These are phyloP conservation scores for Pimpla rufipes DNA, from an alignment of 2,888 invertebrate genomes.

Conservation along the genomic window DNA sequence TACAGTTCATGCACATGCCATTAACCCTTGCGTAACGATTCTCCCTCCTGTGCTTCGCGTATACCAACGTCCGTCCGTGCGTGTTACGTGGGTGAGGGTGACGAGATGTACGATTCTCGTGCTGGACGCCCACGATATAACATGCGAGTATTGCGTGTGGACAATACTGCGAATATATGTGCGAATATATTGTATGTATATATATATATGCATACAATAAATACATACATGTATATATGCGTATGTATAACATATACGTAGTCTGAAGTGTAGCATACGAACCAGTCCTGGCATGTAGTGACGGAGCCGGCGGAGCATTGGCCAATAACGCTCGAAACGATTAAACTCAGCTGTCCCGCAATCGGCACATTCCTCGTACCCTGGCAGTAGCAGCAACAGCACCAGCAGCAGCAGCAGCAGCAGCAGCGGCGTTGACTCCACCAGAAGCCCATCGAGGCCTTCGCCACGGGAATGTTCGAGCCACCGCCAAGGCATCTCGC, in stretches of 20 bases:
- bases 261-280: constrained; percentile 11
- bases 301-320: constrained; percentile 42
- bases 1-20: constrained; percentile 58
- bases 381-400: constrained; percentile 22
- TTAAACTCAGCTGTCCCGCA: constrained; percentile 69
- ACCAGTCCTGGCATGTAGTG: constrained; percentile 37
- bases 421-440: background rate
- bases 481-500: constrained; percentile 48
- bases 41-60: constrained; percentile 35
- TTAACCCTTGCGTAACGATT: constrained; percentile 68
- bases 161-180: background rate
- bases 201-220: background rate
- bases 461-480: constrained; percentile 50
- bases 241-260: no score
- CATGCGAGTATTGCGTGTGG: no score
- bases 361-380: constrained; percentile 64
- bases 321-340: constrained; percentile 65
- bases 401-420: constrained; percentile 30
- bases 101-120: background rate
- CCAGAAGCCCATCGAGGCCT: constrained; percentile 36
- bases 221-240: background rate
- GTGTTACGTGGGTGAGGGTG: constrained; percentile 43
- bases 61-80: constrained; percentile 49
- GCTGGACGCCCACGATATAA: no score
- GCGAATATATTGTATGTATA: no score